A percentile compares a stretch with the other conserved stretches of the same genome.
phyloP scores from a whole-genome alignment of 2,113 vertebrate genomes.

The Trichechus manatus region DNA sequence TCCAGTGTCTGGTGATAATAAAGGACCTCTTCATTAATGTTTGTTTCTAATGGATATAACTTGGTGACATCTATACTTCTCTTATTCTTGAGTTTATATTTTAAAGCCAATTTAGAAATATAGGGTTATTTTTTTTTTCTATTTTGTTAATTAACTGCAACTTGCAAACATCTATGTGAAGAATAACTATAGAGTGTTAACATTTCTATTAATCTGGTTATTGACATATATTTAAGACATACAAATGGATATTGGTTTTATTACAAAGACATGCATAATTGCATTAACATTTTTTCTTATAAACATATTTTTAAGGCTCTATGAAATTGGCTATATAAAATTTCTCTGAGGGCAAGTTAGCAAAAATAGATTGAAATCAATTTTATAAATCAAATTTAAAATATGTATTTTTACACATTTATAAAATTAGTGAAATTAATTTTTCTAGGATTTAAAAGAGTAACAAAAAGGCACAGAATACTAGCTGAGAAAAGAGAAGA shows the following conservation, averaged over 20 bases:
- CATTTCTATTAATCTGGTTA: slow-evolving; percentile 68
- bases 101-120: slow-evolving; percentile 79
- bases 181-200: slow-evolving; percentile 56
- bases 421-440: slow-evolving; percentile 10
- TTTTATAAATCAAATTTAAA: slow-evolving; percentile 8
- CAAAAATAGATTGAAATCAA: slow-evolving; percentile 32
- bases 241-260: slow-evolving; percentile 81
- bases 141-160: slow-evolving; percentile 68
- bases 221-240: slow-evolving; percentile 79
- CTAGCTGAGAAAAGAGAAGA: background rate
- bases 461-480: background rate
- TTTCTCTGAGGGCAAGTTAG: slow-evolving; percentile 59
- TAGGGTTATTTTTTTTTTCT: slow-evolving; percentile 52
- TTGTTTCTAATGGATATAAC: slow-evolving; percentile 35
- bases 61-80: background rate
- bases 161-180: slow-evolving; percentile 56
- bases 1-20: slow-evolving; percentile 61
- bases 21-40: slow-evolving; percentile 64
- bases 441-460: background rate
- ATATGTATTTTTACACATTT: background rate
- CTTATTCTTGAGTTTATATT: slow-evolving; percentile 43
- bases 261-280: slow-evolving; percentile 65
- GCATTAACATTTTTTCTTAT: slow-evolving; percentile 69
- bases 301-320: slow-evolving; percentile 38
- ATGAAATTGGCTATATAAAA: background rate